These are phyloP conservation scores for Tonatia bakeri DNA, from an alignment of 2,113 vertebrate species.

Conservation along the genomic window DNA sequence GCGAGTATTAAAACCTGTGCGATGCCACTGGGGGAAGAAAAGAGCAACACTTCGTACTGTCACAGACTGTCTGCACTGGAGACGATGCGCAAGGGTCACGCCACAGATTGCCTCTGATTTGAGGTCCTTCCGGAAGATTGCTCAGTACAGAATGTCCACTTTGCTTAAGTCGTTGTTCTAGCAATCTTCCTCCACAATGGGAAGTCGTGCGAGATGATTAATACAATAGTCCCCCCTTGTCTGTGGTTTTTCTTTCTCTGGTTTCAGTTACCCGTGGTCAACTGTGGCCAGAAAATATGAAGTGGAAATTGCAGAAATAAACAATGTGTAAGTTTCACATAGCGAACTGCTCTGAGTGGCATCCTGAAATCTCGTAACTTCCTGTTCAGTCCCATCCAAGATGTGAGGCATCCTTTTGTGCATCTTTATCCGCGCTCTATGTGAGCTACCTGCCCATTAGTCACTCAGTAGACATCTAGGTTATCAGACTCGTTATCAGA, in stretches of 20 bases:
- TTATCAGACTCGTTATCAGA: neutral
- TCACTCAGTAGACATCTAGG: neutral
- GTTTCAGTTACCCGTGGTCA: neutral
- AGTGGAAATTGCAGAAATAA: neutral
- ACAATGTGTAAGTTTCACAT: neutral
- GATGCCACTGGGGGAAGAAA: neutral
- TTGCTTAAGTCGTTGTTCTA: neutral
- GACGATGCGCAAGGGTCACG: neutral
- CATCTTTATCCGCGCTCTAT: neutral
- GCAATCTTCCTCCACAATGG: neutral
- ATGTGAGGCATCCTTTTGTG: neutral
- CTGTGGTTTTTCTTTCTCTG: neutral
- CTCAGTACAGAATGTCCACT: neutral
- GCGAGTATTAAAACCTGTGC: constrained; percentile 6
- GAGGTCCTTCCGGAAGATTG: neutral
- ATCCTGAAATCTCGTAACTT: neutral
- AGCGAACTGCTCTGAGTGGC: neutral
- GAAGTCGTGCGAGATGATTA: neutral
- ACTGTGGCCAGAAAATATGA: neutral
- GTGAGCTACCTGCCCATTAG: neutral
- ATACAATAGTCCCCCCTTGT: too few relatives aligned
- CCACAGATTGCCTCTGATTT: neutral
- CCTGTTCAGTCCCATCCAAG: neutral
- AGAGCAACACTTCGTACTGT: neutral
- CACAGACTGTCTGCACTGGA: neutral